These are phyloP conservation scores for Cirrhinus molitorella DNA, from an alignment of 2,797 vertebrate genomes.

Conservation along the genomic window DNA sequence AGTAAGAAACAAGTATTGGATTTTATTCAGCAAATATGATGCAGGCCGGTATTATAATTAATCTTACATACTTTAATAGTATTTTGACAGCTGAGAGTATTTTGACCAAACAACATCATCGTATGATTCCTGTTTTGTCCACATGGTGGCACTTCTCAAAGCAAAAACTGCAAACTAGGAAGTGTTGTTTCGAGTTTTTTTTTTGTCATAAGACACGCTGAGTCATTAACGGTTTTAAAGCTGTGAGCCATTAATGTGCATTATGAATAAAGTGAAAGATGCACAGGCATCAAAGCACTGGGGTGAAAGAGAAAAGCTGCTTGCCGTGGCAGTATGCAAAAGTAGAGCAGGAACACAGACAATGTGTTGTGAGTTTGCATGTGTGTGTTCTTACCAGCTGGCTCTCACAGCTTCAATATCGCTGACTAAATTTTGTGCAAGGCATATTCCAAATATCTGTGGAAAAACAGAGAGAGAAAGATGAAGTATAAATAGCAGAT, in stretches of 20 bases:
- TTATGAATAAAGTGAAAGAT: not conserved
- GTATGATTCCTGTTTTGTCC: conserved; percentile 4
- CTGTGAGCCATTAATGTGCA: not conserved
- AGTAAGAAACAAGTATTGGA: not conserved
- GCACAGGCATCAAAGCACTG: not conserved
- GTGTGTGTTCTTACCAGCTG: conserved; percentile 85
- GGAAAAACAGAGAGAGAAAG: conserved; percentile 40
- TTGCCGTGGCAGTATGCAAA: conserved; percentile 8
- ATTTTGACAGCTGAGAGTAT: not conserved
- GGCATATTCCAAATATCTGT: conserved; percentile 97
- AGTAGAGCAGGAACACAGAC: conserved; percentile 2
- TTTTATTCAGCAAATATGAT: not conserved
- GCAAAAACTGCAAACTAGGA: not conserved
- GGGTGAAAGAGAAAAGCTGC: not conserved
- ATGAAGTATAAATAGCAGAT: not conserved
- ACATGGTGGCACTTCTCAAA: conserved; percentile 32
- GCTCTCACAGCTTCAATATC: conserved; percentile 96
- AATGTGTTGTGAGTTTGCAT: not conserved
- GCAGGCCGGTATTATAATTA: not conserved
- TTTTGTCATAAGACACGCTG: not conserved
- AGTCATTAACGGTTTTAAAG: not conserved
- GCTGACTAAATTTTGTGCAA: conserved; percentile 97
- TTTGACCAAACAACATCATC: not conserved
- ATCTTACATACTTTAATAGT: not conserved
- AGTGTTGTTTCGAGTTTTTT: not conserved